Base-by-base conservation (phyloP, 92 coral and sea anemone genomes). In the Meandrina meandrites region DNA sequence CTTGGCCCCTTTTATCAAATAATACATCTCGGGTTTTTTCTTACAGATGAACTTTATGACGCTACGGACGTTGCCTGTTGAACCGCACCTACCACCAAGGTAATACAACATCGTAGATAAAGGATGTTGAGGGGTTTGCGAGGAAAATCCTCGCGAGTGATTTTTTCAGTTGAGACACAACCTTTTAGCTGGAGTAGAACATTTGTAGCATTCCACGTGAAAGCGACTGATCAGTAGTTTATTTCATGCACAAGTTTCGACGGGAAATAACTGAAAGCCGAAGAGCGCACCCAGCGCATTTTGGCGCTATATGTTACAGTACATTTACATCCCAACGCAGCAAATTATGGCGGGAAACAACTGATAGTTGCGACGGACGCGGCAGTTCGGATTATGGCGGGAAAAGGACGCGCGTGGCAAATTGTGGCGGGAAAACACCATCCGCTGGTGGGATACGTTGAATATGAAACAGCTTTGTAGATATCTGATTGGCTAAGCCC, bases 1-100 rank as follows among this genome's bases (percentile, higher is more conserved):
- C 68, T 0, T 22, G 5, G 30, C 31, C 8, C 27, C 68, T 60
- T 1, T 5, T 22, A 27, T 24, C 22, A 60, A n/a, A 24, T 11
- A 22, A 24, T 60, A 1, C 28, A 60, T 60, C 64, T 1, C 1
- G 6, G 4, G 30, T 24, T 19, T 42, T 87, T 77, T 36, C 58
- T 53, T 15, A 16, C 81, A 91, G 93, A 86, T 76, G 10, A 40
- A 75, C 35, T 89, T 89, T 1, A 88, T 91, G 89, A 81, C 70
- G 54, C 24, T 91, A 69, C 88, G 80, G 75, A 68, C 92, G 31
- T 76, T 94, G 42, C 56, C 87, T 0, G 34, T 92, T n/a, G 69
- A 84, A 11, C 98, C 98, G 6, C 77, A 88, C 18, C 47, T 94
- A 36, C 75, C 75, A 24, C 91, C 95, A 69, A 92, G 98, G 98